phyloP scores from a whole-genome alignment of 2,888 invertebrate genomes.

The Hirtodrosophila trivittata region DNA sequence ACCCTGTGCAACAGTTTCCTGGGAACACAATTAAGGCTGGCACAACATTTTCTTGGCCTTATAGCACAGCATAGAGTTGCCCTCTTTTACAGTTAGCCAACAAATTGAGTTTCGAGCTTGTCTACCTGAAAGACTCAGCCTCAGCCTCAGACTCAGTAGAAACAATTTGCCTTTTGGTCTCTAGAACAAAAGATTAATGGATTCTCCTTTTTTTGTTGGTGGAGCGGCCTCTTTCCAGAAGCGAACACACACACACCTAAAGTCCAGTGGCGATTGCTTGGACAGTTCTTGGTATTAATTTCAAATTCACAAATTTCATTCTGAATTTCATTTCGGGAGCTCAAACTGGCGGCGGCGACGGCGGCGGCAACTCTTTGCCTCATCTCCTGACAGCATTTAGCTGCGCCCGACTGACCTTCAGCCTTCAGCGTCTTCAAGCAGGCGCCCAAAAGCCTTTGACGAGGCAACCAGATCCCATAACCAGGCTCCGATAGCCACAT shows the following conservation, averaged over 20 bases:
- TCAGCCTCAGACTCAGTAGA: slow-evolving; percentile 8
- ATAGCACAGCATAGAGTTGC: slow-evolving; percentile 37
- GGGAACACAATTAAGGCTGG: slow-evolving; percentile 71
- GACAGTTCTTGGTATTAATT: slow-evolving; percentile 80
- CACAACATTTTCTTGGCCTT: slow-evolving; percentile 46
- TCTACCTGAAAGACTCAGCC: neutral
- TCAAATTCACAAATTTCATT: slow-evolving; percentile 74
- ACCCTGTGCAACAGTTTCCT: slow-evolving; percentile 53
- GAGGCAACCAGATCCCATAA: neutral
- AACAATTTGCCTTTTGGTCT: slow-evolving; percentile 58
- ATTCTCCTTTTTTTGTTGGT: slow-evolving; percentile 21
- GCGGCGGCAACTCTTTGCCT: slow-evolving; percentile 51
- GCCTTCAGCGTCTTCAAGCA: slow-evolving; percentile 60
- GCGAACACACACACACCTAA: slow-evolving; percentile 4
- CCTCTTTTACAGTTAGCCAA: slow-evolving; percentile 66
- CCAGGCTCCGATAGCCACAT: slow-evolving; percentile 52
- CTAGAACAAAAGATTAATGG: slow-evolving; percentile 66
- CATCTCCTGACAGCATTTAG: slow-evolving; percentile 47
- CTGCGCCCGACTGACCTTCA: slow-evolving; percentile 67
- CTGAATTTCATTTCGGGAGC: slow-evolving; percentile 73
- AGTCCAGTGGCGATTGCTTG: slow-evolving; percentile 78
- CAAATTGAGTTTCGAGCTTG: slow-evolving; percentile 64
- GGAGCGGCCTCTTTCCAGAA: slow-evolving; percentile 13
- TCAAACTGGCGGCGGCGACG: slow-evolving; percentile 16
- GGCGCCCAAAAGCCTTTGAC: slow-evolving; percentile 53